Base-by-base conservation (phyloP, 2,888 invertebrate genomes). In the Cancer borealis region DNA sequence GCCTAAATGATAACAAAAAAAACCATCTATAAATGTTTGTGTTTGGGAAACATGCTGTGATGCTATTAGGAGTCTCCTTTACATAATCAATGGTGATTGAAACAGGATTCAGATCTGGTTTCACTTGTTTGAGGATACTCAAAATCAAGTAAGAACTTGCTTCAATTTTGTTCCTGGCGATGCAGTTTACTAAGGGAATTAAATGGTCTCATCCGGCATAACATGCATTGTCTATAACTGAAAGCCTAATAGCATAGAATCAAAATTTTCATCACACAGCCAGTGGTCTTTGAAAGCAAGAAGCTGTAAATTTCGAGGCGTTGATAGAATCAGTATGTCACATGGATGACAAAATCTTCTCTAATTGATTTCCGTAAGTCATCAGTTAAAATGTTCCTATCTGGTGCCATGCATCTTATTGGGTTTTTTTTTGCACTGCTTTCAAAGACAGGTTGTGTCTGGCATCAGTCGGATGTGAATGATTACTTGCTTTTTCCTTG, bases 401-500 rank as follows among this genome's bases (percentile, higher is more conserved):
- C 1, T 54, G 12, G 47, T 47, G 39, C n/a, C 54, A 17, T 91
- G 91, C 92, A 17, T 92, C 79, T 73, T 92, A n/a, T n/a, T n/a
- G n/a, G n/a, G n/a, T 79, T 89, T 89, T 6, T 89, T 21, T 91
- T 2, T 60, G 49, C 60, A n/a, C 3, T 91, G n/a, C n/a, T 91
- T 47, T 49, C 47, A 91, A 49, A 10, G 49, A 49, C 49, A 91
- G 91, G 54, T 91, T 54, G 91, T 54, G 49, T 91, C 54, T n/a
- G 54, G 91, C 49, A 91, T 91, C 91, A 91, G 91, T 14, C 6
- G 91, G 91, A 91, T 91, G 91, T 30, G 91, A 91, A 45, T 91
- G 60, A 91, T 91, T 73, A 91, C 39, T 91, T 10, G 91, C 91
- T 91, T 91, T 91, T 73, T 73, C 91, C 30, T 66, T 91, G 91